Percentiles rank a stretch among this genome's conserved stretches.
Evolutionary conservation across 53 echinoderm and acorn worm species (phyloP).

Genomic region (Echinarachnius parma): DNA sequence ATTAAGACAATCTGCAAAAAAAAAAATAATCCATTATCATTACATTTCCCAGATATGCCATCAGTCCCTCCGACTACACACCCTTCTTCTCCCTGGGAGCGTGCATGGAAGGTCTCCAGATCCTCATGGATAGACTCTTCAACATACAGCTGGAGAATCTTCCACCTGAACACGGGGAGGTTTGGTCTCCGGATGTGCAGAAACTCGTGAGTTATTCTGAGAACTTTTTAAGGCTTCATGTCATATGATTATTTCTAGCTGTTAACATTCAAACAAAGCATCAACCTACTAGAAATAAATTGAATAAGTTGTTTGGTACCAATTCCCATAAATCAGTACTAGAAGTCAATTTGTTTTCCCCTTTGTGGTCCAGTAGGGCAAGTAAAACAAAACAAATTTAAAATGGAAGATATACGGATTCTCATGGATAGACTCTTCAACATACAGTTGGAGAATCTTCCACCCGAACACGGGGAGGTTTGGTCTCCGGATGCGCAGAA

Average conservation of each 20-base stretch:
- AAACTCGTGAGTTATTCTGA: slow-evolving; percentile 95
- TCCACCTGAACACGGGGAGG: slow-evolving; percentile 73
- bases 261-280: too few species aligned
- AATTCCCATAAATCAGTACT: too few species aligned
- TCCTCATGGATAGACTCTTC: slow-evolving; percentile 81
- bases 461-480: slow-evolving; percentile 75
- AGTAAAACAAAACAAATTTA: too few species aligned
- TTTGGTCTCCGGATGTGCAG: slow-evolving; percentile 88
- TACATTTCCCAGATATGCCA: slow-evolving; percentile 81
- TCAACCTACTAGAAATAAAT: too few species aligned
- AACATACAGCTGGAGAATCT: slow-evolving; percentile 74
- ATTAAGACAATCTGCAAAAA: too few species aligned
- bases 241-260: too few species aligned
- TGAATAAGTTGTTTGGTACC: too few species aligned
- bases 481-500: slow-evolving; percentile 93
- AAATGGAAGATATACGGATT: slow-evolving; percentile 91
- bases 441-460: slow-evolving; percentile 71
- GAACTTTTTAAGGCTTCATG: too few species aligned
- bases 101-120: slow-evolving; percentile 93
- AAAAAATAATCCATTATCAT: too few species aligned
- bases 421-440: slow-evolving; percentile 82
- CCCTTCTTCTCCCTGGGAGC: slow-evolving; percentile 95
- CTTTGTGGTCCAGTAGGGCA: too few species aligned
- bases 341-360: too few species aligned
- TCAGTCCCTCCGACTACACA: slow-evolving; percentile 63